Percentiles rank a stretch among this genome's conserved stretches.
Conservation (phyloP, 2,113 vertebrate species). For the Mystacornis crossleyi region DNA sequence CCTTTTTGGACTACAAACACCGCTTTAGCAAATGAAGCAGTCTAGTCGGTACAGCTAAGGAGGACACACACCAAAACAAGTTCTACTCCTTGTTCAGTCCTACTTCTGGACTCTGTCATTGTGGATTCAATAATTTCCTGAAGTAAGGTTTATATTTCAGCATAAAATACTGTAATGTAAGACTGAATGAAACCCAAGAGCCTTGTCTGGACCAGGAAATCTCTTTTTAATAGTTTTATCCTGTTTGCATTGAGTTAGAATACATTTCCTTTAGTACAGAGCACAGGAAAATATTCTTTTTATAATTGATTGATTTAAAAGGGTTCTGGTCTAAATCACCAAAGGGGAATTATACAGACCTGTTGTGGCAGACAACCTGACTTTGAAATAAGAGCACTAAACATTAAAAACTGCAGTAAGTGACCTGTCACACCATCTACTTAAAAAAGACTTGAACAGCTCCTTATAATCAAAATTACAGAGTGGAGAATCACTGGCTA, state of each 20-base stretch:
- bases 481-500: background rate
- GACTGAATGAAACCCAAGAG: background rate
- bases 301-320: background rate
- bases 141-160: background rate
- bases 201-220: background rate
- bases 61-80: fast-evolving
- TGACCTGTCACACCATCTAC: background rate
- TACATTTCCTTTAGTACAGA: conserved; percentile 6
- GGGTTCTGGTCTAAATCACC: background rate
- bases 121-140: background rate
- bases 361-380: background rate
- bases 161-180: background rate
- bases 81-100: background rate
- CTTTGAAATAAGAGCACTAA: background rate
- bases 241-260: background rate
- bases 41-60: background rate
- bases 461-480: background rate
- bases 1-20: background rate
- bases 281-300: conserved; percentile 1
- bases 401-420: background rate
- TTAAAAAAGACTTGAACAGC: background rate
- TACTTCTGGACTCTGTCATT: background rate
- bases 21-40: background rate
- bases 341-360: background rate
- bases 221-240: conserved; percentile 31